These are phyloP conservation scores for Ardeotis arabs DNA, from an alignment of 2,113 vertebrate species.

Conservation along the genomic window DNA sequence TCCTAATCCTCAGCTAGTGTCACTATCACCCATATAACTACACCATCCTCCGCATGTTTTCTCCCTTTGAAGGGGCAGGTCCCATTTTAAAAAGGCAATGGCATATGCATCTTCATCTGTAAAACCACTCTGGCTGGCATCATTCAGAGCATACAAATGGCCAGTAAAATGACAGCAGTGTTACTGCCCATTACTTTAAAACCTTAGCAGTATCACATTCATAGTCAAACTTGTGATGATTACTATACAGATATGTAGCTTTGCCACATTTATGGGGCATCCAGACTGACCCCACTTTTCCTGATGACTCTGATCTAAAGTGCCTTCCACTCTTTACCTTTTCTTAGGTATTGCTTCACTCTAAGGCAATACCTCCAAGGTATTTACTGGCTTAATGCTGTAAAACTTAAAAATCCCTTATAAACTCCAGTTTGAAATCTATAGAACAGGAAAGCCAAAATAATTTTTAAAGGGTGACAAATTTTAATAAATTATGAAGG, in stretches of 20 bases:
- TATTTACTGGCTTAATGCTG: neutral
- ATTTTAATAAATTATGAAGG: neutral
- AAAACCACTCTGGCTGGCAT: neutral
- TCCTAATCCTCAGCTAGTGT: neutral
- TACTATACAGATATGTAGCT: neutral
- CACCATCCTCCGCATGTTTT: neutral
- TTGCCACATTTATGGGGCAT: neutral
- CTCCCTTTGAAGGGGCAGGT: neutral
- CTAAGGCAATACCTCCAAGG: neutral
- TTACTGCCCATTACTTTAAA: neutral
- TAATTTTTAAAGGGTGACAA: neutral
- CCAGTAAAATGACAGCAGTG: neutral
- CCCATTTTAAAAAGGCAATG: neutral
- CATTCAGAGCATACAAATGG: neutral
- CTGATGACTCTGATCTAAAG: neutral
- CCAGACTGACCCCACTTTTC: neutral
- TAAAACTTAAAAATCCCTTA: neutral
- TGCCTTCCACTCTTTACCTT: neutral
- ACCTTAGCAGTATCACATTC: fast-evolving
- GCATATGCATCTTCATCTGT: neutral
- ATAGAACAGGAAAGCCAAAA: neutral
- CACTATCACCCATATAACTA: neutral
- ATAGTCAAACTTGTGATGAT: neutral
- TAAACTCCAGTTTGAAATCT: neutral
- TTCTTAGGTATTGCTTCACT: neutral